Conservation (phyloP, 2,797 vertebrate genomes). For the Triplophysa bombifrons region DNA sequence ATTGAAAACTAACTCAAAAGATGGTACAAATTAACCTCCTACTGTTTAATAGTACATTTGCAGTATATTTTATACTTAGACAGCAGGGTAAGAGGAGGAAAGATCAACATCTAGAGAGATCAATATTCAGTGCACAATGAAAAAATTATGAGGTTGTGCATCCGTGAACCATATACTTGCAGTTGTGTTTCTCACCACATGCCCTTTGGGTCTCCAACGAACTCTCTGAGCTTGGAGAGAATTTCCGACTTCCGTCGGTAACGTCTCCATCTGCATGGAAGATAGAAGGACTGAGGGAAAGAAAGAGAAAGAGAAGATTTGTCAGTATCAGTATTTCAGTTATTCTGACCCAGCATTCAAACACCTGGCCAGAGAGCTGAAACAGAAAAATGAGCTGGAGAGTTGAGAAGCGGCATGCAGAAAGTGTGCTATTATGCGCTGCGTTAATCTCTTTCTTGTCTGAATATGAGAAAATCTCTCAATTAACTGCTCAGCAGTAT, state of each 20-base stretch:
- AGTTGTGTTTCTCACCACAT: constrained; percentile 78
- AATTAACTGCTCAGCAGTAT: constrained; percentile 46
- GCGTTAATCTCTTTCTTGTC: constrained; percentile 37
- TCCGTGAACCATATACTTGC: constrained; percentile 8
- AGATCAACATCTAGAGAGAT: constrained; percentile 5
- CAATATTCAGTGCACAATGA: constrained; percentile 6
- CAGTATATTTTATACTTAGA: constrained; percentile 4
- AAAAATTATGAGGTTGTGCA: constrained; percentile 25
- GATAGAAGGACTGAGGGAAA: constrained; percentile 79
- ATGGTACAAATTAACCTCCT: constrained; percentile 11
- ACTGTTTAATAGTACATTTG: not conserved
- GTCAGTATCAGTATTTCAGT: constrained; percentile 32
- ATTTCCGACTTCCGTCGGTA: constrained; percentile 81
- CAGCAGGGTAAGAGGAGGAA: no score
- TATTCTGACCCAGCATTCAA: constrained; percentile 34
- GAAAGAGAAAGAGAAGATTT: constrained; percentile 22
- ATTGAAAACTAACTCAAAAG: not conserved
- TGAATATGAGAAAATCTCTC: constrained; percentile 47
- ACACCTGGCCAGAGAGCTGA: constrained; percentile 43
- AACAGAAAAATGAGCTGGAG: constrained; percentile 37
- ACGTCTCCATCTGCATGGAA: constrained; percentile 83
- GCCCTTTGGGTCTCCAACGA: constrained; percentile 85
- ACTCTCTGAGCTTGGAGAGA: constrained; percentile 86
- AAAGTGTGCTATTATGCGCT: constrained; percentile 24
- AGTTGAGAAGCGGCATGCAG: not conserved